These are phyloP conservation scores for Chrysomallon squamiferum DNA, from an alignment of 1,140 invertebrate genomes.

Conservation along the genomic window DNA sequence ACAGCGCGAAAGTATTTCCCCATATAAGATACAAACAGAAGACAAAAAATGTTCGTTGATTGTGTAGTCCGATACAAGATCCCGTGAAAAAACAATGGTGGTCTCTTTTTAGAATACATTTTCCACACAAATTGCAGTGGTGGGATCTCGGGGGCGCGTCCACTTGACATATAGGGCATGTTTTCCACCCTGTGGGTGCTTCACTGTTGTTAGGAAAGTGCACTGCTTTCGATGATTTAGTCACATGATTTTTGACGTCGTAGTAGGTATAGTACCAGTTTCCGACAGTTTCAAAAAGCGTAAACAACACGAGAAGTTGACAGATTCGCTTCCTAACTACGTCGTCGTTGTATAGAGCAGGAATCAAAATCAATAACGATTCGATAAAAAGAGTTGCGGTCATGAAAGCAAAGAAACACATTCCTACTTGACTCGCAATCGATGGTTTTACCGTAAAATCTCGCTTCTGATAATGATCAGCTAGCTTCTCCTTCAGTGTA, in stretches of 20 bases:
- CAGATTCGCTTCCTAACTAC: not conserved
- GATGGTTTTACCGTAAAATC: constrained; percentile 23
- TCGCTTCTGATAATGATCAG: constrained; percentile 29
- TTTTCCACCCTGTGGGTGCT: constrained; percentile 27
- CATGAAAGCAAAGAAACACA: constrained; percentile 30
- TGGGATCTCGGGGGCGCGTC: constrained; percentile 52
- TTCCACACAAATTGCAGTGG: constrained; percentile 52
- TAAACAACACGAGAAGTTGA: constrained; percentile 19
- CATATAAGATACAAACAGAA: constrained; percentile 36
- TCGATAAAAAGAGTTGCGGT: constrained; percentile 22
- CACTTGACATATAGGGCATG: constrained; percentile 24
- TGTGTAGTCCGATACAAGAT: constrained; percentile 52
- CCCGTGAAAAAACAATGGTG: constrained; percentile 59
- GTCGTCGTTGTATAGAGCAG: constrained; percentile 14
- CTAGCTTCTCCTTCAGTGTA: constrained; percentile 34
- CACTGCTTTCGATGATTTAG: constrained; percentile 12
- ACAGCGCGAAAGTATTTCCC: constrained; percentile 29
- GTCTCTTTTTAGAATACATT: constrained; percentile 54
- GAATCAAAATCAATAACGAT: constrained; percentile 19
- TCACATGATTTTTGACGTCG: constrained; percentile 21
- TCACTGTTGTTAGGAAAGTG: constrained; percentile 18
- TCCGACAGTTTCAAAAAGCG: constrained; percentile 14
- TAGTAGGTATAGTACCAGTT: constrained; percentile 35
- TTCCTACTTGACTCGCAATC: constrained; percentile 16
- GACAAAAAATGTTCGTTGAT: constrained; percentile 46